These are phyloP conservation scores for Drosophila mulleri DNA, from an alignment of 2,888 invertebrate species.

Conservation along the genomic window DNA sequence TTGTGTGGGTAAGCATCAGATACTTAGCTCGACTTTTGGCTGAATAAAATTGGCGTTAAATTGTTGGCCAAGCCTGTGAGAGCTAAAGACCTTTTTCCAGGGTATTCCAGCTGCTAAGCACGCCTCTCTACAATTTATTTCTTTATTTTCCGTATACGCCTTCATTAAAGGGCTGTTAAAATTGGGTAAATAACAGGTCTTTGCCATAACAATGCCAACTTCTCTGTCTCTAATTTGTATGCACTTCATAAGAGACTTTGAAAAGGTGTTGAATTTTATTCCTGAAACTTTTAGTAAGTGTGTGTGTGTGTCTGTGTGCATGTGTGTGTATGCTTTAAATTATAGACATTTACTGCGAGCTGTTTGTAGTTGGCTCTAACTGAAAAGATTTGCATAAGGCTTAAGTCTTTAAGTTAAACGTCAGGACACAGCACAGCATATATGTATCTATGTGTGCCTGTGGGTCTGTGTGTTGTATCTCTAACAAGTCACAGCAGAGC, in stretches of 20 bases:
- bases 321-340: slow-evolving; percentile 43
- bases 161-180: slow-evolving; percentile 45
- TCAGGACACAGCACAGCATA: slow-evolving; percentile 8
- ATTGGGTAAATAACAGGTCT: slow-evolving; percentile 51
- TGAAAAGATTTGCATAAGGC: slow-evolving; percentile 55
- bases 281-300: slow-evolving; percentile 29
- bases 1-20: background rate
- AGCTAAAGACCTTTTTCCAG: background rate
- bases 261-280: slow-evolving; percentile 71
- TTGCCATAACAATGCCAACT: slow-evolving; percentile 31
- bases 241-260: slow-evolving; percentile 43
- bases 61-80: background rate
- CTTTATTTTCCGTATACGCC: slow-evolving; percentile 25
- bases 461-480: slow-evolving; percentile 4
- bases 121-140: background rate
- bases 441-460: background rate
- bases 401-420: slow-evolving; percentile 71
- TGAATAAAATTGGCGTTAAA: background rate
- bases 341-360: slow-evolving; percentile 38
- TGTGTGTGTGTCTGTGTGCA: slow-evolving; percentile 4
- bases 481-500: slow-evolving; percentile 28
- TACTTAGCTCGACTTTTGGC: no score
- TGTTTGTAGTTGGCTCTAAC: slow-evolving; percentile 33
- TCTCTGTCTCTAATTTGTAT: slow-evolving; percentile 51
- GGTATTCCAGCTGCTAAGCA: background rate